These are phyloP conservation scores for Urocynchramus pylzowi DNA, from an alignment of 2,113 vertebrate genomes.

Conservation along the genomic window DNA sequence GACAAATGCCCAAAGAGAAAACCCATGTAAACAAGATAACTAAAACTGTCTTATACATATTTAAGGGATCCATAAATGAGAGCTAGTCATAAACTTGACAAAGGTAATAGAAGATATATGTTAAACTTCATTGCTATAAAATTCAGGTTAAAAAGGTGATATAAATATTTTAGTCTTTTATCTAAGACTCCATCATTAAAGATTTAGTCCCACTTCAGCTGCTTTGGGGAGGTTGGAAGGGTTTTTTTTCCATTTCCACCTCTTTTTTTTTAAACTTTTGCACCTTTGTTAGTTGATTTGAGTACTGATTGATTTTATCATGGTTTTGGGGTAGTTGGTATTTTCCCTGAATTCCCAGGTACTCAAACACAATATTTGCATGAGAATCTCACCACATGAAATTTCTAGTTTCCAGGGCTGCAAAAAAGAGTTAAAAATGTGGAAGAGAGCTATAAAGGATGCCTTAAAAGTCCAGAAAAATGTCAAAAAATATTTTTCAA, in stretches of 20 bases:
- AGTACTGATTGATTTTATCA: neutral
- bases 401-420: neutral
- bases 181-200: slow-evolving; percentile 47
- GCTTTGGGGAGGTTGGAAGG: neutral
- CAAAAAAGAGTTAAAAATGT: neutral
- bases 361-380: neutral
- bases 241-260: neutral
- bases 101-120: slow-evolving; percentile 62
- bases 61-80: slow-evolving; percentile 68
- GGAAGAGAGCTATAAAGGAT: neutral
- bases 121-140: slow-evolving; percentile 65
- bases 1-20: slow-evolving; percentile 70
- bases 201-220: slow-evolving; percentile 27
- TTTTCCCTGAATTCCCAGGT: neutral
- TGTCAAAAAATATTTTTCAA: neutral
- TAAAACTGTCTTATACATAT: slow-evolving; percentile 74
- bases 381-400: neutral
- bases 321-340: neutral
- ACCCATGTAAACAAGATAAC: slow-evolving; percentile 70
- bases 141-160: slow-evolving; percentile 64
- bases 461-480: neutral
- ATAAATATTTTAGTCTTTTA: slow-evolving; percentile 66
- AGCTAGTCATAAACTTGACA: slow-evolving; percentile 62
- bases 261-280: neutral
- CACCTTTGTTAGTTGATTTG: neutral